Evolutionary conservation across 2,113 vertebrate genomes (phyloP).

Genomic region (Microtus richardsoni): DNA sequence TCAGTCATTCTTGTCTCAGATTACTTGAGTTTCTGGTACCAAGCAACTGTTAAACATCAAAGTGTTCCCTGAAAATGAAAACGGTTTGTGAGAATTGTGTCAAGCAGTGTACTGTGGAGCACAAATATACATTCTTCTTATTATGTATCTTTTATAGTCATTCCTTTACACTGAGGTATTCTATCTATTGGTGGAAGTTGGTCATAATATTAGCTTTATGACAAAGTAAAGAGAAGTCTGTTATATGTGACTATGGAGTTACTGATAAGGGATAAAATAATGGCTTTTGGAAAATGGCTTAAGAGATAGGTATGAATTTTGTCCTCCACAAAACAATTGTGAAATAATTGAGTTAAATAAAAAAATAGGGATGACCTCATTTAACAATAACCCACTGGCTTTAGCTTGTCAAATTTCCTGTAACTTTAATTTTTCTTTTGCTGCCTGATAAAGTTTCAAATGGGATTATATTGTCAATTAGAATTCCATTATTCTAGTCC

Average conservation of each 20-base stretch:
- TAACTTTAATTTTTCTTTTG: neutral
- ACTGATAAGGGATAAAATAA: conserved; percentile 12
- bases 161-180: neutral
- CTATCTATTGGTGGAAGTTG: neutral
- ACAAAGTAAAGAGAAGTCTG: neutral
- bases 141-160: conserved; percentile 1
- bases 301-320: neutral
- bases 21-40: neutral
- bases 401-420: neutral
- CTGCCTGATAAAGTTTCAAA: neutral
- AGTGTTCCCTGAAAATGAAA: conserved; percentile 21
- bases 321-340: neutral
- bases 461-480: neutral
- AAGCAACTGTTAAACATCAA: conserved; percentile 28
- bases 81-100: neutral
- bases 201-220: neutral
- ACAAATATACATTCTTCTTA: neutral
- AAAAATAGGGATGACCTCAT: conserved; percentile 19
- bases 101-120: neutral
- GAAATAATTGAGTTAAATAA: conserved; percentile 8
- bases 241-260: neutral
- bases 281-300: conserved; percentile 23
- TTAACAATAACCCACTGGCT: neutral
- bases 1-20: neutral
- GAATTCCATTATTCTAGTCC: neutral